Evolutionary conservation across 2,888 invertebrate species (phyloP), one percentile per base, ranked within the genome.

Genomic region (Camponotus fellah): DNA sequence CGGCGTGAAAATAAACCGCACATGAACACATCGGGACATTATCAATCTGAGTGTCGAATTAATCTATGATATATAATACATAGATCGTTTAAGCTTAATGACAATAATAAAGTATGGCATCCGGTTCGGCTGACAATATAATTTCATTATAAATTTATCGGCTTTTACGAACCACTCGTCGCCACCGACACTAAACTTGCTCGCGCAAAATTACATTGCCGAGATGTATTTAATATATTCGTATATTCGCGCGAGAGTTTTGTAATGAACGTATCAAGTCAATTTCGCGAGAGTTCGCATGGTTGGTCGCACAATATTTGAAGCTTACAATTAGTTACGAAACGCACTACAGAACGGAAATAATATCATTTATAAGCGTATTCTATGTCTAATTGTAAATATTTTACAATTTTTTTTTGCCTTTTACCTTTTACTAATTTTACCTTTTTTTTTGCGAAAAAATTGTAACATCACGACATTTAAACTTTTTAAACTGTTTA

Each of bases 141-240:
- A 87, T 89, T 89, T 82, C 71, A 60, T 85, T 84, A 87, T 66
- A 74, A 85, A 87, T 85, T 84, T 89, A 75, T 88, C 80, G 82
- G 87, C 88, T 68, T 88, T 86, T 83, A 82, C 89, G 83, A 82
- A 77, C 86, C 21, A 66, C 66, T 72, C 65, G 43, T 46, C 56
- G 12, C n/a, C 40, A 3, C 34, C 14, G 43, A 21, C 17, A 60
- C 49, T 71, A 75, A 53, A 58, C 75, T 69, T 62, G 34, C 12
- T 56, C 65, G 49, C 43, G 40, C 43, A 58, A 53, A 76, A 72
- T 82, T 82, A 71, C 60, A 80, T 71, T 71, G 71, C 37, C 26
- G 46, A 17, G 60, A 62, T 71, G 46, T 60, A 85, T 86, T 82
- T 88, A 83, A 82, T 86, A 81, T 82, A 84, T 81, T 79, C 77